Percentiles rank a stretch among this genome's conserved stretches.
Evolutionary conservation across 2,797 vertebrate species (phyloP).

Genomic region (Coregonus ussuriensis): DNA sequence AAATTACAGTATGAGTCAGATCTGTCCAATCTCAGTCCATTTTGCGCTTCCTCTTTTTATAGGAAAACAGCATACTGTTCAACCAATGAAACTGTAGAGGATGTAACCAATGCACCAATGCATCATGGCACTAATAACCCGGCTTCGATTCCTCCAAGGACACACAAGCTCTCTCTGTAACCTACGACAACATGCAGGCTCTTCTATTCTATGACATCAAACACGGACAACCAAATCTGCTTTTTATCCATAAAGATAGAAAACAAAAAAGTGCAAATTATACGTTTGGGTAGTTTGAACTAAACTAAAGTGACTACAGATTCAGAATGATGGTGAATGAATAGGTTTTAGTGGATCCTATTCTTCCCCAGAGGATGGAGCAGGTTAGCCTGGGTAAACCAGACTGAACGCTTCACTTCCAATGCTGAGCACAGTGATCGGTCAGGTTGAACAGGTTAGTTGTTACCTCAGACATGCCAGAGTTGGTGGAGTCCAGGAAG

Average conservation of each 20-base stretch:
- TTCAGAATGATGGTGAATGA: background rate
- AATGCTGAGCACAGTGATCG: background rate
- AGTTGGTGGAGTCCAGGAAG: constrained; percentile 83
- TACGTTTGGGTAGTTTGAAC: background rate
- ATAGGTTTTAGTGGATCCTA: background rate
- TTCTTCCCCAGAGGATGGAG: background rate
- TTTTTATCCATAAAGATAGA: too few relatives aligned
- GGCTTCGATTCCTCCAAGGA: background rate
- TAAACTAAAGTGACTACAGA: background rate
- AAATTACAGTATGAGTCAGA: too few relatives aligned
- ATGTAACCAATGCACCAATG: background rate
- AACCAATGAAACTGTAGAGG: background rate
- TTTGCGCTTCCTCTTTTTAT: background rate
- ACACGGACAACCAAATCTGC: too few relatives aligned
- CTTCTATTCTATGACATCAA: background rate
- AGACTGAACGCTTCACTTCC: background rate
- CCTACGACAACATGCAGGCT: background rate
- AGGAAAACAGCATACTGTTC: background rate
- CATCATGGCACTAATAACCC: background rate
- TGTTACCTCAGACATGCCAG: constrained; percentile 92
- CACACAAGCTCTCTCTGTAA: background rate
- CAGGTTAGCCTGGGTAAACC: background rate
- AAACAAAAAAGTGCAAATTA: too few relatives aligned
- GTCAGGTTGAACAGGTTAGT: background rate
- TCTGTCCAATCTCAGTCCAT: too few relatives aligned